A percentile compares a stretch with the other conserved stretches of the same genome.
phyloP scores from a whole-genome alignment of 2,888 invertebrate genomes.

The Baccha elongata region DNA sequence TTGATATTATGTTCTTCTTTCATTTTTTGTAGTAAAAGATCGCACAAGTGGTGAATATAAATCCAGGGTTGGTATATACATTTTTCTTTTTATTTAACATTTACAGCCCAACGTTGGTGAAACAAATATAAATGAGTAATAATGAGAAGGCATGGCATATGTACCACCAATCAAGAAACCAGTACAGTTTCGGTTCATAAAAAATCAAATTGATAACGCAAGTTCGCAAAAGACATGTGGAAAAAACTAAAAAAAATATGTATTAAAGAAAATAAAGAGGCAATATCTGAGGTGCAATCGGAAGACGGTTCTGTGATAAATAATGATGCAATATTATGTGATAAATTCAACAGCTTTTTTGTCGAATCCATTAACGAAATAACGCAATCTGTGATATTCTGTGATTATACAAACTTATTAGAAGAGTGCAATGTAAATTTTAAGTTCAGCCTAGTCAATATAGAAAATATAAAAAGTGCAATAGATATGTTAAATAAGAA shows the following conservation, averaged over 20 bases:
- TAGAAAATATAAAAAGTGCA: background rate
- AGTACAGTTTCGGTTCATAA: too few species aligned
- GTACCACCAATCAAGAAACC: too few species aligned
- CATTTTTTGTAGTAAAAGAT: too few species aligned
- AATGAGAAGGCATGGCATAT: too few species aligned
- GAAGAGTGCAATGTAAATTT: conserved; percentile 5
- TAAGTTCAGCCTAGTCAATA: background rate
- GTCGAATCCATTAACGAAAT: background rate
- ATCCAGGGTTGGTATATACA: too few species aligned
- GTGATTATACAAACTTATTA: background rate
- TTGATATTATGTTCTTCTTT: too few species aligned
- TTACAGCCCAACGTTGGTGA: too few species aligned
- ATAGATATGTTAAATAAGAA: background rate
- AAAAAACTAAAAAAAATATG: too few species aligned
- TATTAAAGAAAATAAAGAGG: background rate
- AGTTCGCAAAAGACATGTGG: background rate
- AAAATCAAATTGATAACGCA: background rate
- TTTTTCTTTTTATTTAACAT: too few species aligned
- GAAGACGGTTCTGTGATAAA: background rate
- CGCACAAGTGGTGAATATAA: too few species aligned
- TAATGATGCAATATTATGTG: background rate
- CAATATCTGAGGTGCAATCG: background rate
- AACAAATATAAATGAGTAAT: too few species aligned
- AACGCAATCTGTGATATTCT: conserved; percentile 3
- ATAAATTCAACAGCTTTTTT: background rate